These are phyloP conservation scores for Poeciliopsis paucimaculata DNA, from an alignment of 2,797 vertebrate species.

Conservation along the genomic window DNA sequence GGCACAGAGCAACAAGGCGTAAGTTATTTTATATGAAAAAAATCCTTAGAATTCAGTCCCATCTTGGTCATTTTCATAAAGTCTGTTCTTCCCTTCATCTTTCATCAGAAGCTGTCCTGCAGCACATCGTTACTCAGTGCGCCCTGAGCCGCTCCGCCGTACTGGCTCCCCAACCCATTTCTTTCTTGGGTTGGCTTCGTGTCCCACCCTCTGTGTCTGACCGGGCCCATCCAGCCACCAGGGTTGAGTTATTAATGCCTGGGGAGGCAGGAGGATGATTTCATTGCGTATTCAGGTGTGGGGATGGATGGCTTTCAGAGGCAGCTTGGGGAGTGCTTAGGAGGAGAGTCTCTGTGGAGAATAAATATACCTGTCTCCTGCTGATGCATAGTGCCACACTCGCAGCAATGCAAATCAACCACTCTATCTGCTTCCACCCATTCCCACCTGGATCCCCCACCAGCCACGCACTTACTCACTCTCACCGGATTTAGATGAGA, in stretches of 20 bases:
- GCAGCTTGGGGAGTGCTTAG: slow-evolving; percentile 68
- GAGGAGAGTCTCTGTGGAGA: slow-evolving; percentile 75
- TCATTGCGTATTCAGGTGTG: slow-evolving; percentile 80
- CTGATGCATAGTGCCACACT: slow-evolving; percentile 77
- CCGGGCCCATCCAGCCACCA: slow-evolving; percentile 59
- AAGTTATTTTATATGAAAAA: background rate
- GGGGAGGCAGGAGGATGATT: slow-evolving; percentile 74
- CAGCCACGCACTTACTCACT: slow-evolving; percentile 42
- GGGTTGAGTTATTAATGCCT: slow-evolving; percentile 78
- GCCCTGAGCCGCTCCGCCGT: slow-evolving; percentile 25
- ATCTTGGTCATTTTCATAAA: background rate
- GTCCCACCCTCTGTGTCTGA: slow-evolving; percentile 49
- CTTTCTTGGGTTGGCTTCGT: slow-evolving; percentile 59
- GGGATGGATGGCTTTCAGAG: slow-evolving; percentile 77
- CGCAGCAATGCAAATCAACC: slow-evolving; percentile 80
- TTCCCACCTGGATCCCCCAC: slow-evolving; percentile 65
- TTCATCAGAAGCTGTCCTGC: slow-evolving; percentile 18
- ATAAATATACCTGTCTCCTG: slow-evolving; percentile 82
- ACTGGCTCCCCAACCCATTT: slow-evolving; percentile 47
- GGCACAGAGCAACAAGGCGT: no score
- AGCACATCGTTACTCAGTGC: slow-evolving; percentile 33
- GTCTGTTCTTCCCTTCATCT: slow-evolving; percentile 1
- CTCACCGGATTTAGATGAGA: slow-evolving; percentile 38
- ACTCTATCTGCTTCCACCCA: slow-evolving; percentile 62
- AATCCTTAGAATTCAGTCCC: slow-evolving; percentile 4